Base-by-base conservation (phyloP, 2,888 invertebrate genomes). In the Biston betularia region DNA sequence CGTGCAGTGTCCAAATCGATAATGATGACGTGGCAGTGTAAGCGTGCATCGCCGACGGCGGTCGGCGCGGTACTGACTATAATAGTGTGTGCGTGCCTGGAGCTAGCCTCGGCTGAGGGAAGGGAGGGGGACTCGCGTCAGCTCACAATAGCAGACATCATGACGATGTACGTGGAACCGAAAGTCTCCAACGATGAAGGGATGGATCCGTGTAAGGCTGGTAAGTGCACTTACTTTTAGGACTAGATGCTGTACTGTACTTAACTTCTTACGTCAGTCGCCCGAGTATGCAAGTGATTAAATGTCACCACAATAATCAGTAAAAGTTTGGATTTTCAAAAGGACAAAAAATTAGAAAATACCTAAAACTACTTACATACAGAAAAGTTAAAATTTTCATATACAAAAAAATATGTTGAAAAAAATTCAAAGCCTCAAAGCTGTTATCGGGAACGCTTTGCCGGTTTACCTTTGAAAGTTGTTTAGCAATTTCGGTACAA, bases 201-300 rank as follows among this genome's bases (percentile, higher is more conserved):
- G 84, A 92, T 97, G 94, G 97, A 97, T 91, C 96, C 97, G 63
- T 97, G 97, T 90, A 97, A 97, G 95, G 96, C 97, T 85, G 96
- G 97, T 97, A 90, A 95, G 96, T 88, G 14, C 7, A 3, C 9
- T 8, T 33, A 33, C 8, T 45, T n/a, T 40, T 24, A 24, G 3
- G 24, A 24, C 3, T 24, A 3, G 24, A 24, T 24, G 24, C 3
- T 24, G 24, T 24, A 24, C 24, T 24, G 24, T 24, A 24, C 24
- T n/a, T n/a, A n/a, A 24, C 24, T 24, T 24, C 24, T 24, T 24
- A 24, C 24, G 1, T 24, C 24, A 3, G 24, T 3, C 24, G 3
- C 24, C 24, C 24, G 24, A 24, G 24, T 24, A 24, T 24, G 24
- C 24, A 24, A 24, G 24, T 24, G 24, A 24, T 24, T 2, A 24